Percentiles rank a stretch among this genome's conserved stretches.
These are phyloP conservation scores for Caenorhabditis becei DNA, from an alignment of 2,888 invertebrate genomes.

Conservation along the genomic window DNA sequence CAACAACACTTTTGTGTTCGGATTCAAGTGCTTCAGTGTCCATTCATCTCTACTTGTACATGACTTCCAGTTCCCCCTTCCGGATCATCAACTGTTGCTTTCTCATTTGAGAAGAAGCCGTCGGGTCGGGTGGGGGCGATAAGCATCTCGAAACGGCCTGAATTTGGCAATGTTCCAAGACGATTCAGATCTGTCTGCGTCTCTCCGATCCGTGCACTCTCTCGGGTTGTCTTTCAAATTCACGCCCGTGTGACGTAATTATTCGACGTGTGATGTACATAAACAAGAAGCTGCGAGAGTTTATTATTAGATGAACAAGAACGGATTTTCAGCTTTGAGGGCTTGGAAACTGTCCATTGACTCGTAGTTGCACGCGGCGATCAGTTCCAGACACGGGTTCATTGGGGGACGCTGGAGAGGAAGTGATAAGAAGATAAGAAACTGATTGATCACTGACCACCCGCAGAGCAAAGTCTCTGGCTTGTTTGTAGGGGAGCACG, in stretches of 20 bases:
- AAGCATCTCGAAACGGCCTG: constrained; percentile 28
- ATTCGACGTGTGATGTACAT: not conserved
- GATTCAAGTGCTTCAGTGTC: constrained; percentile 35
- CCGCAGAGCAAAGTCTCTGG: constrained; percentile 20
- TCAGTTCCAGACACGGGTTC: constrained; percentile 42
- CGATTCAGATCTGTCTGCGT: constrained; percentile 10
- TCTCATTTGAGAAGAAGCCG: not conserved
- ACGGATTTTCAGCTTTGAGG: constrained; percentile 41
- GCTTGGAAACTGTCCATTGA: constrained; percentile 39
- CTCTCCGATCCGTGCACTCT: constrained; percentile 9
- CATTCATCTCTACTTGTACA: constrained; percentile 7
- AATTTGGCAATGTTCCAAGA: constrained; percentile 35
- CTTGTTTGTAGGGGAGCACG: constrained; percentile 31
- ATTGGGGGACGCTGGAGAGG: constrained; percentile 36
- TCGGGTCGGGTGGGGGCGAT: not conserved
- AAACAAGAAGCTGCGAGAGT: not conserved
- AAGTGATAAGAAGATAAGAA: not conserved
- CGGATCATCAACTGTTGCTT: not conserved
- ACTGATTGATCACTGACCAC: constrained; percentile 7
- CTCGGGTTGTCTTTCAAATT: constrained; percentile 23
- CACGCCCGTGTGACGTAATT: constrained; percentile 1
- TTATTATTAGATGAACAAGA: constrained; percentile 20
- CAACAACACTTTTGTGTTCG: constrained; percentile 25
- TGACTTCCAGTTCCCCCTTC: not conserved
- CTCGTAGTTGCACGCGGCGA: constrained; percentile 45